Percentiles rank a stretch among this genome's conserved stretches.
Conservation (phyloP, 2,888 invertebrate species). For the Epinotia bilunana region DNA sequence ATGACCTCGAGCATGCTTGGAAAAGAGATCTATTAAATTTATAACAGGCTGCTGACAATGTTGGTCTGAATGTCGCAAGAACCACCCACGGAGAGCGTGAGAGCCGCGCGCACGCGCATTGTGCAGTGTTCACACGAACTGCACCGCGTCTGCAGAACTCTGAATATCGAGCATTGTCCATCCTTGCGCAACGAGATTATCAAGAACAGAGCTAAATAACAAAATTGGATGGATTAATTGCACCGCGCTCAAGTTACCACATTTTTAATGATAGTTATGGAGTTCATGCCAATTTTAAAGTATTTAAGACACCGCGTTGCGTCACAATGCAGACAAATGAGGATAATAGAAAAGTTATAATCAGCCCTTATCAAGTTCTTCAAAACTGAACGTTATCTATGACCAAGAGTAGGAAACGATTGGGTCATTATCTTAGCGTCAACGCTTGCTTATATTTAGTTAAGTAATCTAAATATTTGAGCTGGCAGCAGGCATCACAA, state of each 20-base stretch:
- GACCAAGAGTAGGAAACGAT: slow-evolving; percentile 29
- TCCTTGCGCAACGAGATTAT: slow-evolving; percentile 58
- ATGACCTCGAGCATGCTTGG: slow-evolving; percentile 22
- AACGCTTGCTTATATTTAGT: slow-evolving; percentile 16
- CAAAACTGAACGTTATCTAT: slow-evolving; percentile 22
- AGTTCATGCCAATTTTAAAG: neutral
- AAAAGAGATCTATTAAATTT: slow-evolving; percentile 36
- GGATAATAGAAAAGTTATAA: slow-evolving; percentile 25
- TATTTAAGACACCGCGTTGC: neutral
- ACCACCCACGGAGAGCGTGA: slow-evolving; percentile 75
- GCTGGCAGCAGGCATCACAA: slow-evolving; percentile 30
- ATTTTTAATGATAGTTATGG: slow-evolving; percentile 6
- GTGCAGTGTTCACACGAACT: slow-evolving; percentile 77
- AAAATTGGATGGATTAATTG: slow-evolving; percentile 34
- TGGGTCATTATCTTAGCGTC: slow-evolving; percentile 31
- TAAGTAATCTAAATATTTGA: slow-evolving; percentile 42
- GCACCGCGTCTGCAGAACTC: slow-evolving; percentile 65
- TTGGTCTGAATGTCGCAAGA: slow-evolving; percentile 72
- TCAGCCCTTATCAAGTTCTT: slow-evolving; percentile 30
- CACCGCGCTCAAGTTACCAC: neutral
- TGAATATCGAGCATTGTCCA: slow-evolving; percentile 66
- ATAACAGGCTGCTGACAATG: slow-evolving; percentile 47
- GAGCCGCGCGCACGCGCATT: slow-evolving; percentile 67
- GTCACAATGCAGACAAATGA: neutral
- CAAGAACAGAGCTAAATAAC: slow-evolving; percentile 34